phyloP scores from a whole-genome alignment of 2,113 vertebrate genomes.

The Callaeas wilsoni region DNA sequence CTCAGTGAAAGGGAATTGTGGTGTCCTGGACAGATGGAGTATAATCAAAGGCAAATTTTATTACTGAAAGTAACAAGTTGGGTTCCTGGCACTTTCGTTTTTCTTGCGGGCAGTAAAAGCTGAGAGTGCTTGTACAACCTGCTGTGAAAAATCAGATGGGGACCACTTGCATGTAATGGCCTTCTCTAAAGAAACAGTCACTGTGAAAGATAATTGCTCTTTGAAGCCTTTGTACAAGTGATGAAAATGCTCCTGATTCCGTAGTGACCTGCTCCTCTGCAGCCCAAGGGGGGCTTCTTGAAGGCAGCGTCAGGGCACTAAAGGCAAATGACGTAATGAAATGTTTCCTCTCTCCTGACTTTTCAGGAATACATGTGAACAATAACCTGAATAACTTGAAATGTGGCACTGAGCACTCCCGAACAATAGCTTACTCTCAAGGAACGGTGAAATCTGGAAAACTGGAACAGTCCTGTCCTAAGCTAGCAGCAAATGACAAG shows the following conservation, averaged over 20 bases:
- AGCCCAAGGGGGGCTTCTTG: background rate
- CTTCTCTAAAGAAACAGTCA: background rate
- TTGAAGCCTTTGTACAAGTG: background rate
- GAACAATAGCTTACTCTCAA: conserved; percentile 80
- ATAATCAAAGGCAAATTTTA: background rate
- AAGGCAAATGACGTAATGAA: background rate
- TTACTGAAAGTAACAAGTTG: background rate
- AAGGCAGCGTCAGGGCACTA: background rate
- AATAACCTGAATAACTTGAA: conserved; percentile 96
- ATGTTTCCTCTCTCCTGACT: background rate
- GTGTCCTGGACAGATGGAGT: background rate
- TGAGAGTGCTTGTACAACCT: background rate
- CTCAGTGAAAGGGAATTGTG: background rate
- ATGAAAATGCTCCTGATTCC: background rate
- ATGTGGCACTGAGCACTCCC: conserved; percentile 79
- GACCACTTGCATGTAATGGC: background rate
- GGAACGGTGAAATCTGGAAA: conserved; percentile 52
- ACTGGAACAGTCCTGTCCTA: conserved; percentile 69
- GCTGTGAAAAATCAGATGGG: background rate
- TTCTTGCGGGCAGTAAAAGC: background rate
- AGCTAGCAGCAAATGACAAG: conserved; percentile 78
- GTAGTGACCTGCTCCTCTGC: background rate
- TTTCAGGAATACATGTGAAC: conserved; percentile 88
- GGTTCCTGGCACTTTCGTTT: background rate
- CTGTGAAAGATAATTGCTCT: background rate